Conservation (phyloP, 1,140 invertebrate genomes). For the Chironomus striatipennis region DNA sequence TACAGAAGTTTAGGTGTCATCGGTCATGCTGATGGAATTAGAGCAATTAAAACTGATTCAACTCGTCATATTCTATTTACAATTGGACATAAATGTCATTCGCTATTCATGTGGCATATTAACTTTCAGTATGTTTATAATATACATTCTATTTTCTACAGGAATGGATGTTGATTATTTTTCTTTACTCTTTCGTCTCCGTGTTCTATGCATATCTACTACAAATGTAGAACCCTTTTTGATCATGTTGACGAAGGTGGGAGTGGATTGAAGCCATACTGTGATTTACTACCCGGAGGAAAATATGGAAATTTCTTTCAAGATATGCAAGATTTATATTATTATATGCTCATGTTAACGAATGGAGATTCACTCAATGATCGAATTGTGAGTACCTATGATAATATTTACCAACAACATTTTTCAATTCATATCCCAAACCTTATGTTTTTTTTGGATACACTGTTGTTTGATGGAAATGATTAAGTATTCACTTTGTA, state of each 20-base stretch:
- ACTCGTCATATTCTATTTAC: not conserved
- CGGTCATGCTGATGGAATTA: not conserved
- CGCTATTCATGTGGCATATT: slow-evolving; percentile 17
- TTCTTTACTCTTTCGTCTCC: not conserved
- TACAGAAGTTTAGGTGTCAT: not conserved
- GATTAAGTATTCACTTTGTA: too few relatives aligned
- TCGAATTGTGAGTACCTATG: not conserved
- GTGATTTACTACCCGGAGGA: slow-evolving; percentile 8
- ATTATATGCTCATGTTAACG: not conserved
- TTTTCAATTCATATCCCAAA: too few relatives aligned
- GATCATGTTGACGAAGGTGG: slow-evolving; percentile 6
- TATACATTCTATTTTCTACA: not conserved
- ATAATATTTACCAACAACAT: not conserved
- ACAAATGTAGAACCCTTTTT: not conserved
- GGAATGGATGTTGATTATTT: not conserved
- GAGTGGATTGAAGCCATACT: not conserved
- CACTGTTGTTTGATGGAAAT: too few relatives aligned
- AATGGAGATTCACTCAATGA: not conserved
- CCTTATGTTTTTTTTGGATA: too few relatives aligned
- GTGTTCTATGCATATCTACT: too few relatives aligned
- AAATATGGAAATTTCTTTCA: slow-evolving; percentile 11
- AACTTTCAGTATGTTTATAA: not conserved
- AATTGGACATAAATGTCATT: not conserved
- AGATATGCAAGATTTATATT: slow-evolving; percentile 9
- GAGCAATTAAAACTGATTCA: not conserved